Percentiles rank a stretch among this genome's conserved stretches.
Evolutionary conservation across 2,797 vertebrate genomes (phyloP).

Genomic region (Bovichtus diacanthus): DNA sequence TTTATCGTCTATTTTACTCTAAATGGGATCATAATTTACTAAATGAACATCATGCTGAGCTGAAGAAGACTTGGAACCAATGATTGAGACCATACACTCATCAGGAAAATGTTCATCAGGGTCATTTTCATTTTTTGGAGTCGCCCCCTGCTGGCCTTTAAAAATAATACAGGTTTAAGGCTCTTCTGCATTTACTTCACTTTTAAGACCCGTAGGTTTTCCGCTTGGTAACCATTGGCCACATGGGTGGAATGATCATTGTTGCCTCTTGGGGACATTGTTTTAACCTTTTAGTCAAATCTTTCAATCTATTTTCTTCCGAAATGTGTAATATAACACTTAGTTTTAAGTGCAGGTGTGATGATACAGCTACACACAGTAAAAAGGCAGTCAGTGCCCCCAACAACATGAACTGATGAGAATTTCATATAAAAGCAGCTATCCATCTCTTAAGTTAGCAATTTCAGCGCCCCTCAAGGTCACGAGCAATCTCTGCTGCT

Average conservation of each 20-base stretch:
- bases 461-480: conserved; percentile 48
- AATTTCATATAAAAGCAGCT: neutral
- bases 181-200: too few species aligned
- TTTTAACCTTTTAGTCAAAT: neutral
- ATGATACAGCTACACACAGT: neutral
- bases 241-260: neutral
- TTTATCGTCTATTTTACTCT: neutral
- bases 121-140: neutral
- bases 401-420: neutral
- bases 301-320: rapidly evolving
- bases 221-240: too few species aligned
- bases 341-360: neutral
- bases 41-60: neutral
- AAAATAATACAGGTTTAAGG: neutral
- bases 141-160: neutral
- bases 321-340: neutral
- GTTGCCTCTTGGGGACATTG: neutral
- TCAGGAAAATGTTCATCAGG: neutral
- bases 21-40: too few species aligned
- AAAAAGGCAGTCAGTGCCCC: neutral
- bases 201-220: too few species aligned
- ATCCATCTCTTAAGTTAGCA: neutral
- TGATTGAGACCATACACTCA: neutral
- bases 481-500: conserved; percentile 8
- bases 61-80: rapidly evolving